Evolutionary conservation across 2,113 vertebrate species (phyloP), one percentile per base, ranked within the genome.

Genomic region (Myiozetetes cayanensis): DNA sequence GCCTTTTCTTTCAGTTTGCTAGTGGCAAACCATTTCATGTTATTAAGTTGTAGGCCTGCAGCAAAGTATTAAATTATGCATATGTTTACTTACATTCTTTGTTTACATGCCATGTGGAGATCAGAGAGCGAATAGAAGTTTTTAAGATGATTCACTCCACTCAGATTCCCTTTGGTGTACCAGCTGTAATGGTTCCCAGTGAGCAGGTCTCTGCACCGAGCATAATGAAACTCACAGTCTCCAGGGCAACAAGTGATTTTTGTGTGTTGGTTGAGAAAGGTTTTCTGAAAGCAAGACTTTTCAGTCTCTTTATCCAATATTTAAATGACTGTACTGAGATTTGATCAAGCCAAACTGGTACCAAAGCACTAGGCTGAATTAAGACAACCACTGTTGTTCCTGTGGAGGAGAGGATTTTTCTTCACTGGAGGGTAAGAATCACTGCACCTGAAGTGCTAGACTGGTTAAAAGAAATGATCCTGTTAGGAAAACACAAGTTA

Each of bases 1-100:
- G 52, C 25, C 23, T 91, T 77, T 80, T 49, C 6, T 84, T 91
- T 75, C 23, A 53, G 52, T 71, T 87, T 85, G 52, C 56, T 65
- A 59, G 47, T 37, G 85, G 58, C 49, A 61, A 87, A 49, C 19
- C 24, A 84, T 46, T 87, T 77, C n/a, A 35, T 37, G 53, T 59
- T 55, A 65, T 61, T 59, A 73, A 83, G 21, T 28, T 56, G 86
- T 2, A 83, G 31, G 18, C 52, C 56, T 67, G 24, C 22, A 75
- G 82, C 28, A 89, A 80, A 86, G 41, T 82, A 75, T 7, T 90
- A 75, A 85, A 93, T 93, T 93, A 93, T 85, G n/a, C 31, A 61
- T 68, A 87, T 62, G 27, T 70, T 94, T 83, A 90, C 35, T 72
- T 82, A 85, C 39, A 41, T 50, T 87, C 16, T 75, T 92, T 83